Conservation (phyloP, 2,113 vertebrate genomes). For the Callocephalon fimbriatum region DNA sequence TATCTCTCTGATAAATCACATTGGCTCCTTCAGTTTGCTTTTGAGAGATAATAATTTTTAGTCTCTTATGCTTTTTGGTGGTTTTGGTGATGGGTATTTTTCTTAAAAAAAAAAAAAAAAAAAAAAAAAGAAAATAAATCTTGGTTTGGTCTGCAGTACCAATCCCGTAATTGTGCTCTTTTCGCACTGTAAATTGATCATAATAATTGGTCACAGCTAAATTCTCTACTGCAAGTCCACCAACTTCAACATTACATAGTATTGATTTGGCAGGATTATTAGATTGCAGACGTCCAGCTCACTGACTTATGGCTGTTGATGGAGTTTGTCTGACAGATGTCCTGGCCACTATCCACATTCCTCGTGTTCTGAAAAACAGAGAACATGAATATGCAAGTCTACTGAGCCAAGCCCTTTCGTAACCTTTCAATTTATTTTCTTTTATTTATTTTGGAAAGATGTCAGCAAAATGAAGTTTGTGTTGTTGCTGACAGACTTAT, state of each 20-base stretch:
- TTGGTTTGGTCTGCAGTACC: not conserved
- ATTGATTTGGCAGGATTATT: slow-evolving; percentile 33
- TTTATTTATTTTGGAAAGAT: slow-evolving; percentile 7
- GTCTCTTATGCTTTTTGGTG: not conserved
- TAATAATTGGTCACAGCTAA: not conserved
- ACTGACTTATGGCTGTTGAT: slow-evolving; percentile 11
- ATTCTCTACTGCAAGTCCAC: not conserved
- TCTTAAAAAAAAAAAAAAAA: not conserved
- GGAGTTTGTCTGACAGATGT: slow-evolving; percentile 49
- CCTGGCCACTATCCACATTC: slow-evolving; percentile 49
- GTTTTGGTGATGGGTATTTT: not conserved
- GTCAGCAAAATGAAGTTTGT: not conserved
- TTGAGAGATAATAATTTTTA: not conserved
- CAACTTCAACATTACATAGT: not conserved
- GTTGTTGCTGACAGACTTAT: not conserved
- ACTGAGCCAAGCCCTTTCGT: not conserved
- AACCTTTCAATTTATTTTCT: slow-evolving; percentile 35
- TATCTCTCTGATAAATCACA: not conserved
- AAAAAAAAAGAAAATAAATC: fast-evolving
- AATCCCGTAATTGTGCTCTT: not conserved
- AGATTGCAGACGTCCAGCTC: not conserved
- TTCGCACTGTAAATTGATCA: not conserved
- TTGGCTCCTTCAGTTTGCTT: not conserved
- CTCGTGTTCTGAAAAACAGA: slow-evolving; percentile 47
- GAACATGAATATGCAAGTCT: slow-evolving; percentile 32